Conservation (phyloP, 2,113 vertebrate species). For the Equus quagga region DNA sequence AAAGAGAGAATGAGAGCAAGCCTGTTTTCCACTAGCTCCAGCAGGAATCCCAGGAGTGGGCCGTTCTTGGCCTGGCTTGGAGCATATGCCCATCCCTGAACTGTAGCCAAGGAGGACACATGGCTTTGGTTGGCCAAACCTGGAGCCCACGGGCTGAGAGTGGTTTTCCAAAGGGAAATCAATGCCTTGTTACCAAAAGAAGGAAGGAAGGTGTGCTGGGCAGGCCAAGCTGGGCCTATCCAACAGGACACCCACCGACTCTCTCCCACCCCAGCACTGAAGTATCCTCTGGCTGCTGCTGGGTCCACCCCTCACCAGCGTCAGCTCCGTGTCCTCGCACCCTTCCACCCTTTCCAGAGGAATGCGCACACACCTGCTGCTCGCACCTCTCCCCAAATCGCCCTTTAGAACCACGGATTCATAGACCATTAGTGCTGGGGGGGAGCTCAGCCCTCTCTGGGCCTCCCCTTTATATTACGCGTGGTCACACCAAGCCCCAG, state of each 20-base stretch:
- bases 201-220: too few relatives aligned
- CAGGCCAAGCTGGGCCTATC: neutral
- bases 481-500: neutral
- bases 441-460: neutral
- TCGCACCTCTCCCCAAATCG: neutral
- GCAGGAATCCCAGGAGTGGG: neutral
- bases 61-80: neutral
- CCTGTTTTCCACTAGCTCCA: neutral
- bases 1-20: rapidly evolving
- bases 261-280: too few relatives aligned
- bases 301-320: neutral
- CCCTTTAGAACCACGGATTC: neutral
- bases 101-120: neutral
- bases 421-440: neutral
- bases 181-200: neutral
- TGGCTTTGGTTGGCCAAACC: neutral
- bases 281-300: neutral
- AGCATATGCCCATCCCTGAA: neutral
- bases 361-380: neutral
- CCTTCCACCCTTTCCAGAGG: neutral
- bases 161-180: neutral
- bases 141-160: neutral
- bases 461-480: neutral
- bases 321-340: neutral
- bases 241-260: rapidly evolving